Conservation (phyloP, 2,888 invertebrate genomes). For the Lycaena phlaeas region DNA sequence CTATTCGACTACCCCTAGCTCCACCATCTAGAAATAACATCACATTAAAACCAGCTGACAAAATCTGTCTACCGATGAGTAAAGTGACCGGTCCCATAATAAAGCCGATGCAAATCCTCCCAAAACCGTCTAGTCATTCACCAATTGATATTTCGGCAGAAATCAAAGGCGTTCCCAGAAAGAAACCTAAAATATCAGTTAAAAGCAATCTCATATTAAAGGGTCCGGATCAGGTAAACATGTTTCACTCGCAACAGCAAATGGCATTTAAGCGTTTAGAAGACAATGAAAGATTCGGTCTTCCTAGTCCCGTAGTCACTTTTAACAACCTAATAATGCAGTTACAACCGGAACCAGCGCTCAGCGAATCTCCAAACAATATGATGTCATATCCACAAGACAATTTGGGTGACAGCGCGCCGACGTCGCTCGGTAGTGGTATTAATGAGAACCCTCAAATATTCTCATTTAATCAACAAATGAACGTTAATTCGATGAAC, state of each 20-base stretch:
- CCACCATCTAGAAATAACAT: conserved; percentile 47
- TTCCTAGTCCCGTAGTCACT: conserved; percentile 55
- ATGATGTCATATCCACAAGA: conserved; percentile 51
- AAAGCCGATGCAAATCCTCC: conserved; percentile 55
- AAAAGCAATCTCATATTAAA: conserved; percentile 66
- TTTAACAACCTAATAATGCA: conserved; percentile 66
- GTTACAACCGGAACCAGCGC: conserved; percentile 45
- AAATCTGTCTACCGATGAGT: conserved; percentile 44
- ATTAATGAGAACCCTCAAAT: conserved; percentile 44
- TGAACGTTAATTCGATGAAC: conserved; percentile 50
- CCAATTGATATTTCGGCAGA: conserved; percentile 45
- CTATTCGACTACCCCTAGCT: conserved; percentile 45
- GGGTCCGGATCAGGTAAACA: conserved; percentile 63
- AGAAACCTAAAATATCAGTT: conserved; percentile 67
- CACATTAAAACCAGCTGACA: conserved; percentile 51
- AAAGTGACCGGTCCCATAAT: conserved; percentile 60
- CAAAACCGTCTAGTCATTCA: conserved; percentile 55
- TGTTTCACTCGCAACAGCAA: conserved; percentile 66
- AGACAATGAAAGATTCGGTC: conserved; percentile 53
- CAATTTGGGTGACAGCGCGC: conserved; percentile 37
- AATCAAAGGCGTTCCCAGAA: conserved; percentile 47
- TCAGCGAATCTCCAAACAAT: conserved; percentile 48
- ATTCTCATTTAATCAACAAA: conserved; percentile 55
- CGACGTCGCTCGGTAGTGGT: conserved; percentile 44
- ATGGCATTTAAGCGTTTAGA: conserved; percentile 61